Base-by-base conservation (phyloP, 2,888 invertebrate genomes). In the Parnassius orleans region DNA sequence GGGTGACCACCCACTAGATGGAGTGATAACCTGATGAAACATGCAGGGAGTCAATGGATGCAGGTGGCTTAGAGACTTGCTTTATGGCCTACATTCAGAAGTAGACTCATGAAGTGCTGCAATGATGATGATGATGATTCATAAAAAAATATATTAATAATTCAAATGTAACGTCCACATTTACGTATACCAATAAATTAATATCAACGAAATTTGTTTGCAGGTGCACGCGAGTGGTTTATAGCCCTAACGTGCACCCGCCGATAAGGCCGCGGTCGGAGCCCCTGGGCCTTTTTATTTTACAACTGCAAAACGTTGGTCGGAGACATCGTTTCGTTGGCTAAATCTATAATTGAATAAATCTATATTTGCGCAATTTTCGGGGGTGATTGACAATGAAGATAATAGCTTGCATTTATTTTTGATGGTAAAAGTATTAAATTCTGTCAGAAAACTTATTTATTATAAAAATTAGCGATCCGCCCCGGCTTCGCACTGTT, bases 191-290 rank as follows among this genome's bases (percentile, higher is more conserved):
- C 19, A 15, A 3, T 48, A 72, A 73, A 69, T 74, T 75, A 75
- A 75, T 74, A 76, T 80, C 77, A 53, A 77, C 77, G 69, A 81
- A 80, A 81, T 81, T 78, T 77, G 80, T 81, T 81, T 80, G 79
- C 80, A 72, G 70, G 72, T 72, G 71, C 65, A 69, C 73, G 15
- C 48, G 83, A 84, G 77, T 81, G 78, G 76, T 86, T 84, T 83
- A 84, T 82, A 70, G 75, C 69, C 72, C 69, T 65, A 74, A 75
- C 72, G 69, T 70, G 72, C 67, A 70, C 69, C 63, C 24, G 53
- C 55, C 63, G 71, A 72, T 72, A 70, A 71, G 65, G 11, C 15
- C 19, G 51, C 19, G 60, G 41, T 42, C 53, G 9, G 47, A 47
- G 61, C 46, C 15, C 52, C 47, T 54, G 3, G 7, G 41, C 10